Evolutionary conservation across 1,140 invertebrate genomes (phyloP).

Genomic region (Drosophila melanogaster): DNA sequence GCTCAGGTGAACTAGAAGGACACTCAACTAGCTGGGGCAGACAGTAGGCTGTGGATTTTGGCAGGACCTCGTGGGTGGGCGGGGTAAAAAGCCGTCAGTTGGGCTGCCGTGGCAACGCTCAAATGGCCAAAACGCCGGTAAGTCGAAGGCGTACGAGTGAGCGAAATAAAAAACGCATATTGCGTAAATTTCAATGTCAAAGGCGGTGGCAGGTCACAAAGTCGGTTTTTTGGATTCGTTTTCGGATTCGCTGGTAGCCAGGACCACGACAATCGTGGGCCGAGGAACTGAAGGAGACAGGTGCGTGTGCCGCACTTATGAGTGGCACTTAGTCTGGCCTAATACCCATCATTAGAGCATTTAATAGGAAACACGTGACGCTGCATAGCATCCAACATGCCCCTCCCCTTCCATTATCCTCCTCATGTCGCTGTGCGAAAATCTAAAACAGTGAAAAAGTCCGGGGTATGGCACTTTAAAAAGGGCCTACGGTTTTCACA

Average conservation of each 20-base stretch:
- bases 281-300: slow-evolving; percentile 46
- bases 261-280: slow-evolving; percentile 1
- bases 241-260: slow-evolving; percentile 17
- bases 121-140: slow-evolving; percentile 1
- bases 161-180: slow-evolving; percentile 76
- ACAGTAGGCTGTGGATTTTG: slow-evolving; percentile 18
- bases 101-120: slow-evolving; percentile 21
- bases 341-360: slow-evolving; percentile 83
- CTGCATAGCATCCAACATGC: slow-evolving; percentile 40
- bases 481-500: slow-evolving; percentile 31
- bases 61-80: slow-evolving; percentile 11
- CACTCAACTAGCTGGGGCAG: slow-evolving; percentile 36
- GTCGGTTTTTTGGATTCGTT: slow-evolving; percentile 33
- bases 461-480: slow-evolving; percentile 20
- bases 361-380: slow-evolving; percentile 81
- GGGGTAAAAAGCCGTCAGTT: slow-evolving; percentile 28
- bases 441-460: slow-evolving; percentile 10
- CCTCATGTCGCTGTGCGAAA: slow-evolving; percentile 1
- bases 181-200: slow-evolving; percentile 78
- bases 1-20: slow-evolving; percentile 35
- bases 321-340: slow-evolving; percentile 79
- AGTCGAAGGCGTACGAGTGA: neutral
- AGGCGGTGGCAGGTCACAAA: slow-evolving; percentile 49
- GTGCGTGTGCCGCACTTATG: slow-evolving; percentile 78
- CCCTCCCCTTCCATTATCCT: neutral